A percentile compares a stretch with the other conserved stretches of the same genome.
Conservation (phyloP, 2,888 invertebrate species). For the Peribatodes rhomboidaria region DNA sequence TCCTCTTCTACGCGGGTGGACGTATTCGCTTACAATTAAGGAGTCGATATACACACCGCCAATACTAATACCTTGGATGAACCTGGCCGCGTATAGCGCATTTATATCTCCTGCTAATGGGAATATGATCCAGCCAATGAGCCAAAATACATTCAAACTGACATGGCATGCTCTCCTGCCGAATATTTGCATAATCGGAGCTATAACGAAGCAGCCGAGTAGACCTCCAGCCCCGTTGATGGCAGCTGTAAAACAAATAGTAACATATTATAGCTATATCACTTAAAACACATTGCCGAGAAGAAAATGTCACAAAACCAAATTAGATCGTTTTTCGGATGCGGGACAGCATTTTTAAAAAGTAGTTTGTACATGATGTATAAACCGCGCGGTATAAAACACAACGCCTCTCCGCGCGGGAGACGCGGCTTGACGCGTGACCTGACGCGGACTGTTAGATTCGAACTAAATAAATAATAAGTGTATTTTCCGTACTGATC, state of each 20-base stretch:
- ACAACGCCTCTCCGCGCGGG: too few relatives aligned
- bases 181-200: constrained; percentile 55
- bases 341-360: too few relatives aligned
- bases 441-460: too few relatives aligned
- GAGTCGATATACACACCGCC: constrained; percentile 54
- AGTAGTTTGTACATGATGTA: too few relatives aligned
- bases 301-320: too few relatives aligned
- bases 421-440: too few relatives aligned
- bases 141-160: constrained; percentile 37
- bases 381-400: too few relatives aligned
- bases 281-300: too few relatives aligned
- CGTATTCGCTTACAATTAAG: constrained; percentile 59
- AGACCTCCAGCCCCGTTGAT: neutral
- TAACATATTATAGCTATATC: too few relatives aligned
- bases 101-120: constrained; percentile 50
- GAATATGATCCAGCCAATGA: constrained; percentile 57
- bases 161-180: constrained; percentile 57
- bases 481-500: neutral
- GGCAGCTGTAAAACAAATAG: constrained; percentile 4
- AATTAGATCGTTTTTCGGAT: too few relatives aligned
- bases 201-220: constrained; percentile 54
- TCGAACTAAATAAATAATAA: too few relatives aligned
- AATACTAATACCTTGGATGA: constrained; percentile 56
- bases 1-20: constrained; percentile 56
- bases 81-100: constrained; percentile 52